A percentile compares a stretch with the other conserved stretches of the same genome.
These are phyloP conservation scores for Cataglyphis hispanica DNA, from an alignment of 1,140 invertebrate genomes.

Conservation along the genomic window DNA sequence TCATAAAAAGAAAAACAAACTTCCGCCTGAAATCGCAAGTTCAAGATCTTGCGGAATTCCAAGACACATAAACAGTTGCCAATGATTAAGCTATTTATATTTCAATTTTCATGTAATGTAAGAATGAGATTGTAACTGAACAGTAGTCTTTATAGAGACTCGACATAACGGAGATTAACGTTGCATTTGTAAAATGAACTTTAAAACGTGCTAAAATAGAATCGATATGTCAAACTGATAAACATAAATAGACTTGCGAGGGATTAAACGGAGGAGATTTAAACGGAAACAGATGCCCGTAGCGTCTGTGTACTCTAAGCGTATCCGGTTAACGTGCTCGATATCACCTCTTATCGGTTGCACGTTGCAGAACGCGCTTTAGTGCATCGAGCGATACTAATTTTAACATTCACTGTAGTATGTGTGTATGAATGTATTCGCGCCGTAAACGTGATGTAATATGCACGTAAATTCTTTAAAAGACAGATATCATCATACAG, in stretches of 20 bases:
- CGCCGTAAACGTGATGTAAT: background rate
- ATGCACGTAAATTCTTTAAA: background rate
- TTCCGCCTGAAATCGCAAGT: background rate
- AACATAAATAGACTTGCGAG: slow-evolving; percentile 20
- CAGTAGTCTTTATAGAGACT: too few relatives aligned
- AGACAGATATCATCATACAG: background rate
- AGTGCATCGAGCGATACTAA: slow-evolving; percentile 48
- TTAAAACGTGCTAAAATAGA: background rate
- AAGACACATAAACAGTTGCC: slow-evolving; percentile 7
- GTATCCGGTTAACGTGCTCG: slow-evolving; percentile 40
- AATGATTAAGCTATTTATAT: background rate
- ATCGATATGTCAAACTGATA: background rate
- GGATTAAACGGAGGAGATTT: slow-evolving; percentile 11
- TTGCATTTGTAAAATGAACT: background rate
- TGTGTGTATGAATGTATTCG: background rate
- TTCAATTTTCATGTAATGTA: background rate
- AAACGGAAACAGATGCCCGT: slow-evolving; percentile 37
- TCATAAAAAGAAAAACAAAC: slow-evolving; percentile 2
- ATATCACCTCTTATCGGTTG: slow-evolving; percentile 49
- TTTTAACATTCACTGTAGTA: slow-evolving; percentile 32
- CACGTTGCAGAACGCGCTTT: slow-evolving; percentile 18
- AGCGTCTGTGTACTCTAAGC: slow-evolving; percentile 30
- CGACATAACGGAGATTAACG: background rate
- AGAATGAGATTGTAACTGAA: too few relatives aligned
- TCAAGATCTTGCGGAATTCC: background rate